Evolutionary conservation across 2,113 vertebrate genomes (phyloP), one percentile per base, ranked within the genome.

Genomic region (Nyctereutes procyonoides): DNA sequence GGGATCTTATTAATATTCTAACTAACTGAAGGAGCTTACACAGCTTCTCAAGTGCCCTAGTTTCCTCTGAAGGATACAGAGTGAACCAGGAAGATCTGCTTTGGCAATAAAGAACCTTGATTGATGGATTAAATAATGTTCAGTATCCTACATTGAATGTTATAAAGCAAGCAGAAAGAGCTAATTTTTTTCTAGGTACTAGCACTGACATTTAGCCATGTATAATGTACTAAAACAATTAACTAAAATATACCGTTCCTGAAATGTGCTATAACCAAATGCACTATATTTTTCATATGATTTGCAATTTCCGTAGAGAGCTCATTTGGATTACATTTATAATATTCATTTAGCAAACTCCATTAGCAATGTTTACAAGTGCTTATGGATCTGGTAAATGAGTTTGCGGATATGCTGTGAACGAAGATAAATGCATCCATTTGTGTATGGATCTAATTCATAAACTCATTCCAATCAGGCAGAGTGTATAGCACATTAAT

Each of bases 361-460:
- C 98, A 98, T 98, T 98, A 98, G 98, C 98, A 98, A 98, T 98
- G 98, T 98, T 98, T 98, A 98, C 97, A 98, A 98, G 98, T 98
- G 97, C 98, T 98, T 98, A 98, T 98, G 98, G 98, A 98, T 97
- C 97, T 28, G 24, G 98, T 98, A 98, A 98, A 98, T 98, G 97
- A 98, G 97, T 98, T 98, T 98, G 97, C 90, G 95, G 97, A 97
- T 98, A 93, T 91, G 94, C 97, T 94, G 73, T 98, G 97, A 98
- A 96, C 51, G 97, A 96, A 97, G 97, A 95, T 98, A 98, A 98
- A 98, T 98, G 97, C 95, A 98, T 97, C 94, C 97, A 95, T 93
- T 98, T 98, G 97, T 98, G 94, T 98, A 91, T 84, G 94, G 91
- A 94, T 98, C 97, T 98, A 97, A 98, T 98, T 97, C 97, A 97